Base-by-base conservation (phyloP, 2,888 invertebrate genomes). In the Osedax fenrisi region DNA sequence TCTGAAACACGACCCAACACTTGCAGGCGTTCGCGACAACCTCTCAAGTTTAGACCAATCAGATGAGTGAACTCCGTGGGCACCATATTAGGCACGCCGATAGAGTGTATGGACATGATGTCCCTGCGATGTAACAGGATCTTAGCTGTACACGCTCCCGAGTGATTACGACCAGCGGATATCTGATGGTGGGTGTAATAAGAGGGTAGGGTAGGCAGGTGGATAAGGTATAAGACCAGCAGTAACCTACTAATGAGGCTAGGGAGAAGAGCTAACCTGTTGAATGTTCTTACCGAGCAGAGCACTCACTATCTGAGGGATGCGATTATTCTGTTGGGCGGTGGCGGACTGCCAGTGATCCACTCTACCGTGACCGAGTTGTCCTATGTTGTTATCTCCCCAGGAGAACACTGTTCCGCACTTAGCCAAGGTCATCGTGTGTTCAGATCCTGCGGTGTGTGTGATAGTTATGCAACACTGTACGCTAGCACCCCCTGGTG, bases 381-480 rank as follows among this genome's bases (percentile, higher is more conserved):
- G 89, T 2, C 88, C 88, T 80, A 89, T 89, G 59, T 86, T 85
- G 81, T 89, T 89, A 83, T 86, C 86, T n/a, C 89, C 89, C 88
- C 88, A 89, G 0, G 86, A 88, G 80, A 86, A 87, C 1, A 89
- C 87, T 79, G 88, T 87, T 3, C 88, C 88, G 74, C 86, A 85
- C n/a, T 84, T 82, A 2, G 87, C 87, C 26, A 89, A 82, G 24
- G 87, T 88, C 17, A 89, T 80, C 0, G 87, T 87, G 81, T 89
- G 88, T 78, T 89, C 89, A 0, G 88, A 87, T 0, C 89, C 89
- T 22, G 88, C 87, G 0, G 87, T 87, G 74, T 89, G 86, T 79
- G 88, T 88, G 71, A 87, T 87, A 2, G 88, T 84, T 66, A 85
- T 83, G 79, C 87, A 86, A 27, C 86, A 86, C 22, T 83, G 81